Percentiles rank a stretch among this genome's conserved stretches.
These are phyloP conservation scores for Prostheceraeus crozeri DNA, from an alignment of 2,888 invertebrate genomes.

Conservation along the genomic window DNA sequence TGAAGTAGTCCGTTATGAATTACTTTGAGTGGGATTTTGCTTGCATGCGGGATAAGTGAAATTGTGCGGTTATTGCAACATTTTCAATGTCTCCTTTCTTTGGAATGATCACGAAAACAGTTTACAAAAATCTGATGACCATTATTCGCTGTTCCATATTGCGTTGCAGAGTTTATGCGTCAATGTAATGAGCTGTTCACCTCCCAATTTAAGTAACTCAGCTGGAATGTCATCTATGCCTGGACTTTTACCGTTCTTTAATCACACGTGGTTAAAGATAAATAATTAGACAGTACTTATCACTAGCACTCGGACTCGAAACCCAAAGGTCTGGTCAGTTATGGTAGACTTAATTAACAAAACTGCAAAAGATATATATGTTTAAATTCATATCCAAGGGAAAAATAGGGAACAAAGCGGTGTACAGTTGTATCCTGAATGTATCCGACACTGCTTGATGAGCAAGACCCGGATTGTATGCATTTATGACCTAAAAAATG, in stretches of 20 bases:
- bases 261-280: too few species aligned
- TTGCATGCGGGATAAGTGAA: slow-evolving; percentile 9
- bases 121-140: slow-evolving; percentile 13
- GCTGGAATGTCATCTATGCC: slow-evolving; percentile 21
- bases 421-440: too few species aligned
- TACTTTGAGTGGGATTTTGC: slow-evolving; percentile 1
- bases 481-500: too few species aligned
- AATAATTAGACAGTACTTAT: too few species aligned
- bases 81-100: slow-evolving; percentile 22
- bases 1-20: background rate
- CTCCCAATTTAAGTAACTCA: slow-evolving; percentile 6
- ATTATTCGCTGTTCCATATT: slow-evolving; percentile 22
- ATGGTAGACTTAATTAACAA: too few species aligned
- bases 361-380: too few species aligned
- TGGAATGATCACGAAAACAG: slow-evolving; percentile 11
- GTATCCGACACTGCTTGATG: too few species aligned
- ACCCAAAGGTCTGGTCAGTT: too few species aligned
- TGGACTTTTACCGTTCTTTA: slow-evolving; percentile 11
- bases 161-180: slow-evolving; percentile 20
- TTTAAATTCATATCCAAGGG: too few species aligned
- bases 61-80: background rate
- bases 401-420: too few species aligned
- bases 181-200: slow-evolving; percentile 2
- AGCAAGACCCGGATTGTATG: too few species aligned
- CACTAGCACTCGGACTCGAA: too few species aligned